Percentiles rank a stretch among this genome's conserved stretches.
Conservation (phyloP, 2,888 invertebrate genomes). For the Nezara viridula region DNA sequence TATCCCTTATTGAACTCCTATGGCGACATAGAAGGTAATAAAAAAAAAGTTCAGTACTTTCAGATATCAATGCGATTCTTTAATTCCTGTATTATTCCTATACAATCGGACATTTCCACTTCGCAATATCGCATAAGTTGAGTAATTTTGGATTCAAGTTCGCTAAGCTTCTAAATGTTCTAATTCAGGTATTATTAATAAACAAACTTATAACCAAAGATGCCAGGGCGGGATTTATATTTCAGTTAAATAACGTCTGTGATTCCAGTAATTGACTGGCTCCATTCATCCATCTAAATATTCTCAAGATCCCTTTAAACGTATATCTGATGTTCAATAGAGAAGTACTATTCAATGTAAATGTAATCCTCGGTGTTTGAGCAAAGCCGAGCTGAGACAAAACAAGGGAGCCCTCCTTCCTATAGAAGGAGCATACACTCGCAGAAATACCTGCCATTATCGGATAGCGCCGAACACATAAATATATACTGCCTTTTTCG, state of each 20-base stretch:
- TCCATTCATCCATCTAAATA: constrained; percentile 32
- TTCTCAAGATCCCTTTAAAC: background rate
- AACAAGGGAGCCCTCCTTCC: background rate
- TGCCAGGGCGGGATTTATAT: background rate
- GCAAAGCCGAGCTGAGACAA: constrained; percentile 10
- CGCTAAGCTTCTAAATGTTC: background rate
- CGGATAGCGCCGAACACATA: background rate
- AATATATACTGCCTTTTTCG: constrained; percentile 26
- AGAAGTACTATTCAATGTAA: constrained; percentile 47
- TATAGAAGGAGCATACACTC: background rate
- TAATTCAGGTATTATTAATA: background rate
- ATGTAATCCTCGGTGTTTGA: constrained; percentile 4
- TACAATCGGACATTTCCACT: too few relatives aligned
- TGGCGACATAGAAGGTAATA: too few relatives aligned
- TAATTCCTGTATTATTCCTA: too few relatives aligned
- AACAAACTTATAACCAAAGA: background rate
- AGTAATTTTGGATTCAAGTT: too few relatives aligned
- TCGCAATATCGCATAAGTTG: too few relatives aligned
- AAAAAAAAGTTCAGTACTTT: too few relatives aligned
- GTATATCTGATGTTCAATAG: constrained; percentile 30
- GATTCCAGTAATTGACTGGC: background rate
- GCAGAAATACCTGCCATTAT: constrained; percentile 36
- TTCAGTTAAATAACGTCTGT: background rate
- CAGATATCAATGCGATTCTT: too few relatives aligned
- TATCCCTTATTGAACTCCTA: too few relatives aligned